phyloP scores from a whole-genome alignment of 2,797 vertebrate species.

The Halcyon leucocephala region DNA sequence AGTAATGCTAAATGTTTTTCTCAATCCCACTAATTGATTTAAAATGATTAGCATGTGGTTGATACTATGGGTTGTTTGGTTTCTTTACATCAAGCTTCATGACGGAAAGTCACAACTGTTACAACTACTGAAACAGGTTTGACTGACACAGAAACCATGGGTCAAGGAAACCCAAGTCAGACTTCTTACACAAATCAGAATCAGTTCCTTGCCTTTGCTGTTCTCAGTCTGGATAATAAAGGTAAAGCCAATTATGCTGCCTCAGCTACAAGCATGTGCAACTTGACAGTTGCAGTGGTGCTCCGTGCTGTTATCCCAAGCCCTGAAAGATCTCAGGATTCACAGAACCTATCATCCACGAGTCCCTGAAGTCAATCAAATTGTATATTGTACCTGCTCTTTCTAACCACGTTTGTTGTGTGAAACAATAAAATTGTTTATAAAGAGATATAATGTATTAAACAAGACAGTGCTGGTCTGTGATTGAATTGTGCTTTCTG shows the following conservation, averaged over 20 bases:
- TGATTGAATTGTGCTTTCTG: neutral
- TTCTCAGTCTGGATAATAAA: neutral
- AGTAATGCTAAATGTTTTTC: neutral
- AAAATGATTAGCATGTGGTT: neutral
- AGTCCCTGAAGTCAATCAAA: neutral
- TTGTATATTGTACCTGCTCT: neutral
- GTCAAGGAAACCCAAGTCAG: neutral
- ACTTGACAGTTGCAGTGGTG: neutral
- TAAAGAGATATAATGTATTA: neutral
- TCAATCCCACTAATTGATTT: neutral
- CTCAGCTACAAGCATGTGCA: neutral
- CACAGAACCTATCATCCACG: neutral
- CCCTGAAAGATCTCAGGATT: neutral
- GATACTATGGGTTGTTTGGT: neutral
- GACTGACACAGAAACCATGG: fast-evolving
- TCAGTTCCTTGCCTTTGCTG: neutral
- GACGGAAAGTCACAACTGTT: neutral
- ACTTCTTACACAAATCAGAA: neutral
- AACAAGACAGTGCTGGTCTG: neutral
- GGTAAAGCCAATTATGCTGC: neutral
- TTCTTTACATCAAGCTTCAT: neutral
- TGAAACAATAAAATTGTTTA: neutral
- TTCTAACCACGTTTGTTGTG: neutral
- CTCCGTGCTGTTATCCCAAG: neutral
- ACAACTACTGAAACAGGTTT: neutral